Conservation (phyloP, 2,797 vertebrate species). For the Garrulus glandarius region DNA sequence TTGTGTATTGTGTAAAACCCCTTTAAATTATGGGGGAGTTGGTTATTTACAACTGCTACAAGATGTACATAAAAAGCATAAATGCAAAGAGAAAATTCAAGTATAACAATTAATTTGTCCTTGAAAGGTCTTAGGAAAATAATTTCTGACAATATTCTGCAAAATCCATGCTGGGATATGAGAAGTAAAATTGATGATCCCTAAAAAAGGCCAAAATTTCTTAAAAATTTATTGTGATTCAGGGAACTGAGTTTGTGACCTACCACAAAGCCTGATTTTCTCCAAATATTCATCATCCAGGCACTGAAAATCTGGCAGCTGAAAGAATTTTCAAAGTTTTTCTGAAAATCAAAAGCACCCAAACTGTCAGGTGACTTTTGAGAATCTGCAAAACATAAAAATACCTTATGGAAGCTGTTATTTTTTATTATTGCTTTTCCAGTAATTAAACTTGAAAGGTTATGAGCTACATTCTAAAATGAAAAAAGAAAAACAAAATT, state of each 20-base stretch:
- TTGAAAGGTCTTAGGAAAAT: background rate
- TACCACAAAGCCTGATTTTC: background rate
- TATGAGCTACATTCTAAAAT: background rate
- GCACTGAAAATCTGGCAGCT: background rate
- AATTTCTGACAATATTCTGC: background rate
- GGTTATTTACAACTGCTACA: background rate
- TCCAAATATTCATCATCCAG: background rate
- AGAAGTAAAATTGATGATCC: background rate
- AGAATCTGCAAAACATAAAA: background rate
- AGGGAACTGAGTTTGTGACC: background rate
- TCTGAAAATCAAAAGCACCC: background rate
- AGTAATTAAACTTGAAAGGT: background rate
- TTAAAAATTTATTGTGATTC: background rate
- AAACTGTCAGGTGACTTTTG: background rate
- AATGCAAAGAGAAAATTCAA: background rate
- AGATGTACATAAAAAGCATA: background rate
- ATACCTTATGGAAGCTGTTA: background rate
- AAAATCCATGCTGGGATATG: background rate
- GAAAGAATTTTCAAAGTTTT: background rate
- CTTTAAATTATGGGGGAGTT: background rate
- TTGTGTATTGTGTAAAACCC: background rate
- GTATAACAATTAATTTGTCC: background rate
- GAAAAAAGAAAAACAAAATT: background rate
- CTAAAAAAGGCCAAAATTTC: background rate
- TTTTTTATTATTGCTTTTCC: background rate